Evolutionary conservation across 2,113 vertebrate genomes (phyloP).

Genomic region (Furnarius figulus): DNA sequence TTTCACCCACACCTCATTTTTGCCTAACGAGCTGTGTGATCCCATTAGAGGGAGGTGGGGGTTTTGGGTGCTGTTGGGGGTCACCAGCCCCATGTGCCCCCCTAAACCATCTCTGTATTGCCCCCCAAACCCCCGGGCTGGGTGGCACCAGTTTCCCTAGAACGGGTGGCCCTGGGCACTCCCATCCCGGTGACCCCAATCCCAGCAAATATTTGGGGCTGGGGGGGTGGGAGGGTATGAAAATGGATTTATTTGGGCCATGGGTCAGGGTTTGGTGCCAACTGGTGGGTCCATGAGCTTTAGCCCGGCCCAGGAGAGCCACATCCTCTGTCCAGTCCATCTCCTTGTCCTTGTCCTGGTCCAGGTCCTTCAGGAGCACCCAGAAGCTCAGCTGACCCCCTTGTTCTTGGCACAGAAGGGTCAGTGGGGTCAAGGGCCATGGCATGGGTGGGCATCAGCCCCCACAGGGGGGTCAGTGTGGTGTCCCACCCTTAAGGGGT

Average conservation of each 20-base stretch:
- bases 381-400: neutral
- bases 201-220: fast-evolving
- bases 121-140: fast-evolving
- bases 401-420: neutral
- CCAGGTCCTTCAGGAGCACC: neutral
- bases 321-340: fast-evolving
- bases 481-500: too few relatives aligned
- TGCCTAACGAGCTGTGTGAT: slow-evolving; percentile 21
- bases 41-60: neutral
- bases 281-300: fast-evolving
- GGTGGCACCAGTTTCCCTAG: neutral
- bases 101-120: neutral
- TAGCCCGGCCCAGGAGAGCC: neutral
- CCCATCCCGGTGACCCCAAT: fast-evolving
- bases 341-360: fast-evolving
- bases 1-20: slow-evolving; percentile 17
- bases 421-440: fast-evolving
- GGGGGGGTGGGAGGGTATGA: neutral
- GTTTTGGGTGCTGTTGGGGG: neutral
- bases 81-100: fast-evolving
- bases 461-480: fast-evolving
- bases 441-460: neutral
- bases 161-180: fast-evolving
- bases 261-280: fast-evolving
- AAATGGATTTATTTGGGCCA: fast-evolving